Conservation (phyloP, 2,888 invertebrate genomes). For the Drosophila rellima region DNA sequence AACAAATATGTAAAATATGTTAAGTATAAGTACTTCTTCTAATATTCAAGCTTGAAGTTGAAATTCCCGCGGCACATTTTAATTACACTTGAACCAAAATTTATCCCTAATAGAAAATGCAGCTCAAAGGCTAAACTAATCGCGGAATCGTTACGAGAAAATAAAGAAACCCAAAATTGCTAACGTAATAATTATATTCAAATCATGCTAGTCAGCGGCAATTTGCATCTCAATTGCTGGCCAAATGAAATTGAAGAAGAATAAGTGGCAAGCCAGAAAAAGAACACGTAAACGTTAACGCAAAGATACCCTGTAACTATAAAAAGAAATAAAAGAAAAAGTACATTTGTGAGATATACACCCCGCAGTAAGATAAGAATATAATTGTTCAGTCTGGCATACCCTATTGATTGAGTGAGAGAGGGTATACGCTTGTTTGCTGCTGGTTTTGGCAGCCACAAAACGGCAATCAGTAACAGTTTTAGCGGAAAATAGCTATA, state of each 20-base stretch:
- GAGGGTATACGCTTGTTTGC: constrained; percentile 16
- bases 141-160: constrained; percentile 48
- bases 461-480: constrained; percentile 82
- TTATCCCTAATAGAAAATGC: constrained; percentile 29
- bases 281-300: background rate
- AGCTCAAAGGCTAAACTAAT: constrained; percentile 57
- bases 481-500: constrained; percentile 81
- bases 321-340: background rate
- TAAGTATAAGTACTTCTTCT: constrained; percentile 4
- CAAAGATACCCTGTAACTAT: constrained; percentile 3
- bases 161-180: constrained; percentile 62
- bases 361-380: background rate
- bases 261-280: constrained; percentile 1
- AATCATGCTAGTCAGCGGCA: constrained; percentile 74
- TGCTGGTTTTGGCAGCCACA: constrained; percentile 54
- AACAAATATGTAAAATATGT: constrained; percentile 11
- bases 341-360: background rate
- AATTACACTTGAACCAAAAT: constrained; percentile 24
- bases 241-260: constrained; percentile 49
- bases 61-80: constrained; percentile 47
- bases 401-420: background rate
- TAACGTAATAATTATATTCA: constrained; percentile 73
- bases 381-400: background rate
- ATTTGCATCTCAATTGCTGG: constrained; percentile 78
- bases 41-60: constrained; percentile 32